Conservation (phyloP, 2,113 vertebrate genomes). For the Zeus faber region DNA sequence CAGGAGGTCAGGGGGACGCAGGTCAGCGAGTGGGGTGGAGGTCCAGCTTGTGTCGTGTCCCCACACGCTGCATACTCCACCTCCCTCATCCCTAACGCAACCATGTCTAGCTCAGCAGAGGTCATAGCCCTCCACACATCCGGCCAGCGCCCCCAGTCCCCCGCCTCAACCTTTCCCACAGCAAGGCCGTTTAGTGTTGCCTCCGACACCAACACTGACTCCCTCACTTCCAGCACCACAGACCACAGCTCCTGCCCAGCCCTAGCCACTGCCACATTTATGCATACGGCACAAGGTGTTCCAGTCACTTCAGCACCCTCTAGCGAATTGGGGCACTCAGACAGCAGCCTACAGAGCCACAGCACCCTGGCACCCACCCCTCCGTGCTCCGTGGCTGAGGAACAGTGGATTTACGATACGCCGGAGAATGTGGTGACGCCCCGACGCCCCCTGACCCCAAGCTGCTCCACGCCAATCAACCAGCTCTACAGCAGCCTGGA, state of each 20-base stretch:
- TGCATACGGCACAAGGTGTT: constrained; percentile 33
- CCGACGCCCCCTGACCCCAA: constrained; percentile 73
- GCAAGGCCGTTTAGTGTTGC: constrained; percentile 47
- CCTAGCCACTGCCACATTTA: constrained; percentile 48
- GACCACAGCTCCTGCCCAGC: constrained; percentile 55
- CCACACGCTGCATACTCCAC: constrained; percentile 87
- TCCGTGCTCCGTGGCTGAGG: constrained; percentile 54
- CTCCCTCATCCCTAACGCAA: constrained; percentile 88
- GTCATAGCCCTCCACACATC: constrained; percentile 81
- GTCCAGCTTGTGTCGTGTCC: constrained; percentile 82
- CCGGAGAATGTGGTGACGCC: constrained; percentile 69
- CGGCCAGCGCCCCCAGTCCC: constrained; percentile 53
- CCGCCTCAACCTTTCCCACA: constrained; percentile 45
- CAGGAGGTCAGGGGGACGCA: constrained; percentile 81
- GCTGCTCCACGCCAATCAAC: constrained; percentile 81
- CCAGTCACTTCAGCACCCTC: constrained; percentile 25
- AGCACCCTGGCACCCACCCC: constrained; percentile 57
- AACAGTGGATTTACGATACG: constrained; percentile 81
- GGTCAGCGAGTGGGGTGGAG: constrained; percentile 68
- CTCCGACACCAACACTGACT: constrained; percentile 32
- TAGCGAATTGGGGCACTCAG: constrained; percentile 78
- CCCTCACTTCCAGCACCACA: constrained; percentile 27
- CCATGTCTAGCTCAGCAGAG: constrained; percentile 82
- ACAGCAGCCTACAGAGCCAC: constrained; percentile 69
- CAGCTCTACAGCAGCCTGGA: constrained; percentile 87